These are phyloP conservation scores for Acronicta psi DNA, from an alignment of 2,888 invertebrate genomes.

Conservation along the genomic window DNA sequence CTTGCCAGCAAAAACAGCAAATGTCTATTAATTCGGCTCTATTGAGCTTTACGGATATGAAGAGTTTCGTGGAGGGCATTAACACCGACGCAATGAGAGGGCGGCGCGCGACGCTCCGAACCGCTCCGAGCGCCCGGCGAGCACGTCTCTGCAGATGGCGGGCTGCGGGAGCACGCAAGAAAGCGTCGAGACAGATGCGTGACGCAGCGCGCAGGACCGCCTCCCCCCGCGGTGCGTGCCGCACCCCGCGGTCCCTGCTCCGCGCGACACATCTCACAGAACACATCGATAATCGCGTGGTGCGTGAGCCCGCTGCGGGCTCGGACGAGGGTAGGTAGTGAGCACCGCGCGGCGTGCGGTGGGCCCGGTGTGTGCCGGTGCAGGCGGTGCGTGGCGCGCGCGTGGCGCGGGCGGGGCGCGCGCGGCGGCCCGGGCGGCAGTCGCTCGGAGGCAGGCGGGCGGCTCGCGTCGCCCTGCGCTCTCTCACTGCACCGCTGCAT, in stretches of 20 bases:
- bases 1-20: constrained; percentile 24
- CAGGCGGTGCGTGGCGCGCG: constrained; percentile 69
- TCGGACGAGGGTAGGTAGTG: constrained; percentile 62
- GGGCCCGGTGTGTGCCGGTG: constrained; percentile 70
- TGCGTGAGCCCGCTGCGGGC: constrained; percentile 79
- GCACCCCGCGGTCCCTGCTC: constrained; percentile 51
- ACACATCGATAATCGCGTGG: constrained; percentile 86
- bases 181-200: constrained; percentile 85
- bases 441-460: constrained; percentile 84
- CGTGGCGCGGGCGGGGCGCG: constrained; percentile 72
- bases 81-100: constrained; percentile 69
- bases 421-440: constrained; percentile 85
- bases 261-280: constrained; percentile 77
- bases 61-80: constrained; percentile 65
- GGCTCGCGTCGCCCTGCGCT: constrained; percentile 81
- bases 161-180: constrained; percentile 83
- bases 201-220: constrained; percentile 87
- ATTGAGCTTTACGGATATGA: constrained; percentile 49
- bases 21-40: constrained; percentile 39
- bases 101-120: constrained; percentile 56
- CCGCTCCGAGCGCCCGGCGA: constrained; percentile 56
- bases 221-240: constrained; percentile 61
- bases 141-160: constrained; percentile 83
- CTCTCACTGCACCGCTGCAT: constrained; percentile 74
- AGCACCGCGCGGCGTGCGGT: constrained; percentile 57